Percentiles rank a stretch among this genome's conserved stretches.
Evolutionary conservation across 2,888 invertebrate species (phyloP).

Genomic region (Polydrusus tereticollis): DNA sequence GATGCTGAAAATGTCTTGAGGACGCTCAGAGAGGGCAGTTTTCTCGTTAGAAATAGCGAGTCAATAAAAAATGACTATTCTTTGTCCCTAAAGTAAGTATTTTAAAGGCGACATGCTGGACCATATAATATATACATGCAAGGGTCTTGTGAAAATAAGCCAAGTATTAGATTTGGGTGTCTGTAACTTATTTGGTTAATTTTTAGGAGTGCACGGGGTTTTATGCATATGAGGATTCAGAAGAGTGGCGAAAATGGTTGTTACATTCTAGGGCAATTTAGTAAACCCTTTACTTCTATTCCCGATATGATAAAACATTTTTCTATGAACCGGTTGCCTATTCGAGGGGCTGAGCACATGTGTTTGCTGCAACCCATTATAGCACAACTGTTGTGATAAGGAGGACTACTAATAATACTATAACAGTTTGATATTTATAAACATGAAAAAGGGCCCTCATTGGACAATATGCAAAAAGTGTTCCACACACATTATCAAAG

Average conservation of each 20-base stretch:
- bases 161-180: no score
- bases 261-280: constrained; percentile 92
- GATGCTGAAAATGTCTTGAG: constrained; percentile 92
- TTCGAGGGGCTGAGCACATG: constrained; percentile 97
- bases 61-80: constrained; percentile 95
- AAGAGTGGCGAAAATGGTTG: constrained; percentile 80
- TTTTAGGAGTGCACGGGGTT: constrained; percentile 90
- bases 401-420: not conserved
- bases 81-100: constrained; percentile 91
- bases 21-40: constrained; percentile 90
- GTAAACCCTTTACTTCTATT: constrained; percentile 91
- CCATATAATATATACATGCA: no score
- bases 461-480: constrained; percentile 16
- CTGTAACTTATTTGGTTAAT: constrained; percentile 16
- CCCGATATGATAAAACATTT: constrained; percentile 97
- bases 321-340: constrained; percentile 92
- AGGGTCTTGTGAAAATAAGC: no score
- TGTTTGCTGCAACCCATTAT: constrained; percentile 92
- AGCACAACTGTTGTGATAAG: constrained; percentile 79
- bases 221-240: constrained; percentile 97
- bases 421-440: constrained; percentile 7
- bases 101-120: no score
- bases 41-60: constrained; percentile 94
- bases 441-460: not conserved
- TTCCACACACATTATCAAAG: constrained; percentile 1